Evolutionary conservation across 2,888 invertebrate species (phyloP), one percentile per base, ranked within the genome.

Genomic region (Rhogogaster chlorosoma): DNA sequence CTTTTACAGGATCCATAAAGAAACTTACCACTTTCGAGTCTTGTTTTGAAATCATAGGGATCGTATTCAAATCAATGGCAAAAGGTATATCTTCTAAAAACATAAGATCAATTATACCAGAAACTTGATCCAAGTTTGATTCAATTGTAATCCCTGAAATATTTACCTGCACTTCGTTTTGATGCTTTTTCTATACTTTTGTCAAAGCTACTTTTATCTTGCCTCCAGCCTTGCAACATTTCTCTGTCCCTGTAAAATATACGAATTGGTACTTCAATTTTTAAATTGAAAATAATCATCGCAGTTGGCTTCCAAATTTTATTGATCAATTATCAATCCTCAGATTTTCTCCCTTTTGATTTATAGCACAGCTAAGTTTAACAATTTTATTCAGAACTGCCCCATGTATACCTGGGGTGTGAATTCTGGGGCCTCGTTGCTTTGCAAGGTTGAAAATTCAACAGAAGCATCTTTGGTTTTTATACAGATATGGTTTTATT

Each of bases 191-290:
- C 86, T 84, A 89, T 89, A 85, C 89, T 89, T 88, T 87, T 90
- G 71, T 85, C 91, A 92, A 64, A 91, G 6, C 92, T 90, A 84
- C 91, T 93, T 88, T 94, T 94, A 80, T 92, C 92, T 67, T 90
- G 92, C 70, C 95, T 94, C 96, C 96, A 96, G 67, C 94, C 93
- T 78, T 93, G 94, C 12, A 96, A 89, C 1, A 94, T 91, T 87
- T 94, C 94, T 84, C 93, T 89, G 87, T 94, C 93, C 87, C 94
- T 94, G 61, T 32, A 22, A 84, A 53, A 77, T 32, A 26, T n/a
- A 29, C 1, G 32, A 32, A 32, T 32, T 6, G 67, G 1, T 3
- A 49, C 36, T 67, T 70, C 29, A 85, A 71, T 26, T 64, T 57
- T 53, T 3, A 45, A 70, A 64, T 71, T 12, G 45, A 84, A 61